These are phyloP conservation scores for Aphelenchoides avenae DNA, from an alignment of 1,140 invertebrate species.

Conservation along the genomic window DNA sequence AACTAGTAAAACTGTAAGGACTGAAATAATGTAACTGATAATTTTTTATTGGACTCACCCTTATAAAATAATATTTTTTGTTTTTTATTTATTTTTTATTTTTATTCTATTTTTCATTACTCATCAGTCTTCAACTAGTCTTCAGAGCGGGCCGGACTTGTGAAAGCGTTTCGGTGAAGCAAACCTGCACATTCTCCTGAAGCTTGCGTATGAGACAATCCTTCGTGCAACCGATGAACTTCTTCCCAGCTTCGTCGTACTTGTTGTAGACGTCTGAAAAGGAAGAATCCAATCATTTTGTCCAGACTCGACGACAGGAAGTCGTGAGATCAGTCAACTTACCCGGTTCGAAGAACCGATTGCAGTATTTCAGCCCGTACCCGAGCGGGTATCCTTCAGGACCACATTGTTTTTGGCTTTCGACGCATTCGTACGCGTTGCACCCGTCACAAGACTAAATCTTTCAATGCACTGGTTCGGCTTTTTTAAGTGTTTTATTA, in stretches of 20 bases:
- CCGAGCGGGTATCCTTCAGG: slow-evolving; percentile 21
- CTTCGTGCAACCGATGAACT: slow-evolving; percentile 31
- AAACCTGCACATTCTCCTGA: too few relatives aligned
- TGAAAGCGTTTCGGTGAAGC: too few relatives aligned
- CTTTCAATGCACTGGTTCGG: too few relatives aligned
- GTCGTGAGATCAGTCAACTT: not conserved
- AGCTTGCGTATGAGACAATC: slow-evolving; percentile 26
- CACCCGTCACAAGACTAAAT: too few relatives aligned
- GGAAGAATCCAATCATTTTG: too few relatives aligned
- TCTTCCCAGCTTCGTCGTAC: slow-evolving; percentile 26
- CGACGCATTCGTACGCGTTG: slow-evolving; percentile 6
- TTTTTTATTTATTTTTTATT: slow-evolving; percentile 7
- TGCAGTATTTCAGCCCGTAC: slow-evolving; percentile 27
- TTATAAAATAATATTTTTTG: too few relatives aligned
- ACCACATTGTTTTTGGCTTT: slow-evolving; percentile 19
- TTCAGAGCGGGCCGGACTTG: too few relatives aligned
- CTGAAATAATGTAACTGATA: too few relatives aligned
- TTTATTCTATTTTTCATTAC: not conserved
- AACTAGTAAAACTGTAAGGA: too few relatives aligned
- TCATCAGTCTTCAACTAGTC: not conserved
- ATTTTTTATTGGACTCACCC: too few relatives aligned
- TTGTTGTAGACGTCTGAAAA: slow-evolving; percentile 20
- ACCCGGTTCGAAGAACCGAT: slow-evolving; percentile 17
- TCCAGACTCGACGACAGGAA: too few relatives aligned
- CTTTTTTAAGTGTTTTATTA: too few relatives aligned